These are phyloP conservation scores for Caenorhabditis sinica DNA, from an alignment of 2,888 invertebrate species.

Conservation along the genomic window DNA sequence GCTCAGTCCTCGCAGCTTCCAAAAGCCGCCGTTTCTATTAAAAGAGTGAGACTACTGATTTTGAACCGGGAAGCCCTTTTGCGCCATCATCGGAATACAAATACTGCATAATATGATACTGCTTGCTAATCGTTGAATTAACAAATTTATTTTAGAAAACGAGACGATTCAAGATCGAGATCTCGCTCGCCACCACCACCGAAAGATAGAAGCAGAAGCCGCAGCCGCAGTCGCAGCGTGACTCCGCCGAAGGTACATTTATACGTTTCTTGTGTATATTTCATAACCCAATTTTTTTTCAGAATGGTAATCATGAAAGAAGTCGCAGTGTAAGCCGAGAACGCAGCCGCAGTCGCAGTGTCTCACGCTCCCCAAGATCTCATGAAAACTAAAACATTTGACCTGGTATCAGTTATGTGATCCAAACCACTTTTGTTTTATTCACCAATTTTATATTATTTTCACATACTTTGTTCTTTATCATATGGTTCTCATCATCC, in stretches of 20 bases:
- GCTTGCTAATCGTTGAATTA: background rate
- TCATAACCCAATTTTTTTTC: too few species aligned
- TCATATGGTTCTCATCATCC: background rate
- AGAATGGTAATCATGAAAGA: slow-evolving; percentile 47
- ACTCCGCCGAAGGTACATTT: slow-evolving; percentile 33
- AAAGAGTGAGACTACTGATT: slow-evolving; percentile 46
- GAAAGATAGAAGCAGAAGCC: slow-evolving; percentile 27
- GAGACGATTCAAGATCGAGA: slow-evolving; percentile 43
- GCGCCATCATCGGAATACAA: slow-evolving; percentile 19
- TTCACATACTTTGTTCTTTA: slow-evolving; percentile 19
- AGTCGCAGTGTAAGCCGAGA: slow-evolving; percentile 47
- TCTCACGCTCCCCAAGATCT: slow-evolving; percentile 56
- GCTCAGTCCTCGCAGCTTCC: slow-evolving; percentile 37
- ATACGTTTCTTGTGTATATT: background rate
- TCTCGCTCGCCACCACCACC: slow-evolving; percentile 38
- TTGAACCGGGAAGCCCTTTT: slow-evolving; percentile 14
- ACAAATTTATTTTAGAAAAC: slow-evolving; percentile 32
- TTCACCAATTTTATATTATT: slow-evolving; percentile 18
- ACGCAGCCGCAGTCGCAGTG: slow-evolving; percentile 33
- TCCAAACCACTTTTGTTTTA: slow-evolving; percentile 20
- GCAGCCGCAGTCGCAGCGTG: slow-evolving; percentile 2
- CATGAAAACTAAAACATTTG: slow-evolving; percentile 16
- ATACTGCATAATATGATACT: background rate
- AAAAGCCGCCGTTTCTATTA: slow-evolving; percentile 42
- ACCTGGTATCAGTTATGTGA: background rate